phyloP scores from a whole-genome alignment of 1,140 invertebrate genomes.

The Tachypleus tridentatus region DNA sequence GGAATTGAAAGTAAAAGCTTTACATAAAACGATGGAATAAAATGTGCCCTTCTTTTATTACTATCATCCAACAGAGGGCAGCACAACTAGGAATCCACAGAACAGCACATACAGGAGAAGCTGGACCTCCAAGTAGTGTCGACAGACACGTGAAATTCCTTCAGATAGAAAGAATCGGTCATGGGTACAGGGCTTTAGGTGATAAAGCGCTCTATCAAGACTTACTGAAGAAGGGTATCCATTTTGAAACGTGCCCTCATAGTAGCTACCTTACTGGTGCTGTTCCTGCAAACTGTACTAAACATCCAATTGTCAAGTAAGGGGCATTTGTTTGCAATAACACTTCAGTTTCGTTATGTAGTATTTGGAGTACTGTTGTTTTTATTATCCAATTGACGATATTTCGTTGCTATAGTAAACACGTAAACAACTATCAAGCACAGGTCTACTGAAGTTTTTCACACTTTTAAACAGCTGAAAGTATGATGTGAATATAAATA shows the following conservation, averaged over 20 bases:
- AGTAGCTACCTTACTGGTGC: constrained; percentile 45
- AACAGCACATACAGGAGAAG: constrained; percentile 49
- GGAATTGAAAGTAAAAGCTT: too few relatives aligned
- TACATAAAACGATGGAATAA: too few relatives aligned
- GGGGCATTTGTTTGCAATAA: not conserved
- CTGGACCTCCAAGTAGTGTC: constrained; percentile 36
- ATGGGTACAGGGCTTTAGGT: constrained; percentile 45
- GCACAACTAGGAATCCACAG: constrained; percentile 37
- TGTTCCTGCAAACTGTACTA: constrained; percentile 27
- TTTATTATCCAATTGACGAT: too few relatives aligned
- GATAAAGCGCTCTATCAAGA: constrained; percentile 38
- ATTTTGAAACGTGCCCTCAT: constrained; percentile 45
- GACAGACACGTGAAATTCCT: constrained; percentile 39
- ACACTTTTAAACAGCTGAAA: too few relatives aligned
- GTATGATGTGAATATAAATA: too few relatives aligned
- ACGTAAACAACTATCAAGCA: too few relatives aligned
- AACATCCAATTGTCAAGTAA: constrained; percentile 34
- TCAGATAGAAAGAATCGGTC: constrained; percentile 44
- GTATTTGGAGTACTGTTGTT: too few relatives aligned
- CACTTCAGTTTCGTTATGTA: too few relatives aligned
- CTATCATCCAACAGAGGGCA: constrained; percentile 28
- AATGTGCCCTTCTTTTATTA: too few relatives aligned
- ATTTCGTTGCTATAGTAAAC: too few relatives aligned
- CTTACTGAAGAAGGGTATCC: constrained; percentile 31
- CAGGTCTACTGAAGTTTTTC: too few relatives aligned